These are phyloP conservation scores for Anthonomus grandis DNA, from an alignment of 1,140 invertebrate genomes.

Conservation along the genomic window DNA sequence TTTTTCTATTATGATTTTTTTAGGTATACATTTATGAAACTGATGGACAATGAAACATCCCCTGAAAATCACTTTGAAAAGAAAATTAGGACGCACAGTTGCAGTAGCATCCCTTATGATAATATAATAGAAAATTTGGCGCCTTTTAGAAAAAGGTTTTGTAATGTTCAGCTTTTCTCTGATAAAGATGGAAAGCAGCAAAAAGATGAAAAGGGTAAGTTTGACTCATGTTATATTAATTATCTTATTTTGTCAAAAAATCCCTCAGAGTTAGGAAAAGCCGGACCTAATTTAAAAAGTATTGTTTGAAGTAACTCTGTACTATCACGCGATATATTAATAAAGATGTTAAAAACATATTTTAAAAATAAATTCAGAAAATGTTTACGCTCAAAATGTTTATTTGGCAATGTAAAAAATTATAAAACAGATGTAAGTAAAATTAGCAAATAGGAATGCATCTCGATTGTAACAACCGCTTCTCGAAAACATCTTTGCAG, in stretches of 20 bases:
- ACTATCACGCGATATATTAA: too few species aligned
- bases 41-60: conserved; percentile 30
- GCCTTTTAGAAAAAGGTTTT: conserved; percentile 46
- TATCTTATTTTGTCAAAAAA: neutral
- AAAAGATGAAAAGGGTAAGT: conserved; percentile 11
- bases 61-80: conserved; percentile 33
- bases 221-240: too few species aligned
- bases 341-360: too few species aligned
- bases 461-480: too few species aligned
- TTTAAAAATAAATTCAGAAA: too few species aligned
- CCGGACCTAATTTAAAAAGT: too few species aligned
- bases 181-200: conserved; percentile 27
- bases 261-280: neutral
- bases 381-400: too few species aligned
- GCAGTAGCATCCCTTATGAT: conserved; percentile 46
- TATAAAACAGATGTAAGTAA: too few species aligned
- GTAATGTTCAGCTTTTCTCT: conserved; percentile 42
- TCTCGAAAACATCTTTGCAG: too few species aligned
- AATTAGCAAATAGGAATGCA: too few species aligned
- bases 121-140: conserved; percentile 48
- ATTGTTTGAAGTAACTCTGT: too few species aligned
- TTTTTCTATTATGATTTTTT: neutral
- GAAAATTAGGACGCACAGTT: conserved; percentile 44
- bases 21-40: conserved; percentile 43
- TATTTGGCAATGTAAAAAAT: too few species aligned